These are phyloP conservation scores for Catotricha subobsoleta DNA, from an alignment of 2,888 invertebrate genomes.

Conservation along the genomic window DNA sequence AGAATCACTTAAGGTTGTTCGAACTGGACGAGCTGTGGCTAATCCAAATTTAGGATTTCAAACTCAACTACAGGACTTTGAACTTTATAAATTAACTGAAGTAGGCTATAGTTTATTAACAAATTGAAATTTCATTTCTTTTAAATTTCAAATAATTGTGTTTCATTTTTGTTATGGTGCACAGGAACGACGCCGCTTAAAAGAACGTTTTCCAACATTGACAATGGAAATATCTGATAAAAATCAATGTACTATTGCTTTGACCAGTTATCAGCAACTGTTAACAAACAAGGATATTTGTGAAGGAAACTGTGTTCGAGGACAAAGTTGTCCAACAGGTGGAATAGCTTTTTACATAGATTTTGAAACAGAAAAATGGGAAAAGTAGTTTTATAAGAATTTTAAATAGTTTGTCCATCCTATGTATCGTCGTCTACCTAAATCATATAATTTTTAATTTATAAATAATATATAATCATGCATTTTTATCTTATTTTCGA, in stretches of 20 bases:
- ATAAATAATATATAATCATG: background rate
- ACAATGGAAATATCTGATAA: slow-evolving; percentile 55
- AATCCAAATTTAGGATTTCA: slow-evolving; percentile 95
- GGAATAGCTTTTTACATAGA: slow-evolving; percentile 16
- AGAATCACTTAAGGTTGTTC: slow-evolving; percentile 81
- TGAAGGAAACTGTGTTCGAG: slow-evolving; percentile 71
- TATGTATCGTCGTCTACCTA: background rate
- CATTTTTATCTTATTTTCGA: too few relatives aligned
- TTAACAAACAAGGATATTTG: slow-evolving; percentile 63
- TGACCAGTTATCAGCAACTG: slow-evolving; percentile 69
- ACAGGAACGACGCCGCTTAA: slow-evolving; percentile 65
- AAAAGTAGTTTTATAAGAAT: slow-evolving; percentile 3
- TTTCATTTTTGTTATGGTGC: background rate
- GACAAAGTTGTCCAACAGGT: slow-evolving; percentile 73
- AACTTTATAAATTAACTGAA: slow-evolving; percentile 58
- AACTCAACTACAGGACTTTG: slow-evolving; percentile 81
- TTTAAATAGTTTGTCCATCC: background rate
- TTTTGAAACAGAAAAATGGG: slow-evolving; percentile 16
- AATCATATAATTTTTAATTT: background rate
- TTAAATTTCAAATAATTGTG: too few relatives aligned
- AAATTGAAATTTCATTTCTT: too few relatives aligned
- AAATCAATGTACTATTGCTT: slow-evolving; percentile 55
- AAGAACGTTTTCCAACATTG: slow-evolving; percentile 67
- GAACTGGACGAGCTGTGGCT: slow-evolving; percentile 79
- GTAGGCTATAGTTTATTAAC: slow-evolving; percentile 28